Base-by-base conservation (phyloP, 2,888 invertebrate genomes). In the Hyppa rectilinea region DNA sequence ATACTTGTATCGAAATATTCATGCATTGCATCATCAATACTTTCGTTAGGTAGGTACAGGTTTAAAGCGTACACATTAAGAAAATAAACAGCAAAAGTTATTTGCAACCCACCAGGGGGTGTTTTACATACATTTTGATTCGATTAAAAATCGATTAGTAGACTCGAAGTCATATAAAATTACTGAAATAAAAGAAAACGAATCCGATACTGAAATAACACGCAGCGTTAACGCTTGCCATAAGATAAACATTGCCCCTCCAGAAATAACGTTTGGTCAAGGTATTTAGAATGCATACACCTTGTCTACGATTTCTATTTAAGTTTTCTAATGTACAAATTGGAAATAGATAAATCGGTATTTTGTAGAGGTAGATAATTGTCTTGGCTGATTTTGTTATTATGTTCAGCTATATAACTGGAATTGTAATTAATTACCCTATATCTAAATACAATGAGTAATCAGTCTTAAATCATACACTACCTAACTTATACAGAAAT, bases 141-240 rank as follows among this genome's bases (percentile, higher is more conserved):
- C 85, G 85, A 90, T 90, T 89, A 85, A 87, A 90, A 89, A 87
- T 89, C 88, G 85, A 92, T 92, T 89, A 88, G 84, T 84, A 85
- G 84, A 87, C 69, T 75, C 70, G 81, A 85, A 85, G 84, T 82
- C 83, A 87, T 92, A 90, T 94, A 90, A 92, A 89, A 92, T 93
- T 94, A 93, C 94, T 76, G 82, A 91, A 92, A 91, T 92, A 91
- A 92, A 92, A 88, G 88, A 90, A 92, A 93, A 88, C 90, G 90
- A 93, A 95, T 90, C 79, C 80, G 88, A 93, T 88, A 91, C 92
- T 91, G 87, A 83, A 92, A 92, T 89, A 94, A 94, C 93, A 93
- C 85, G 83, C 78, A 26, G 86, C 87, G 88, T 89, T 90, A 87
- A 88, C 87, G 89, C 85, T 86, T 85, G 86, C 86, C 84, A 84